Base-by-base conservation (phyloP, 2,797 vertebrate species). In the Gymnothorax reevesii region DNA sequence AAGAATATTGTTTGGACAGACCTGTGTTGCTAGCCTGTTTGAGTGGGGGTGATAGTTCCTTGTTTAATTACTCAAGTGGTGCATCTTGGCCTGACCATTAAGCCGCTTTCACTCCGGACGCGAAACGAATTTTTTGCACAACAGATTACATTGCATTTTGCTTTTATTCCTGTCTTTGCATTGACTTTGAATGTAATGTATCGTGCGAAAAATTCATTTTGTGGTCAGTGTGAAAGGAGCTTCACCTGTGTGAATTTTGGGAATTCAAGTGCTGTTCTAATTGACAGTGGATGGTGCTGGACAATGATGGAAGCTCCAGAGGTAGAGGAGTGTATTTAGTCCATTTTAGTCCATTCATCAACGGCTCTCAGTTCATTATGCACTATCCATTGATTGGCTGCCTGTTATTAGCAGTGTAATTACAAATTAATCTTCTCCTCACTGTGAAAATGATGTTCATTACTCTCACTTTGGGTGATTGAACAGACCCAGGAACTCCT, bases 391-490 rank as follows among this genome's bases (percentile, higher is more conserved):
- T 77, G 73, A 80, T 55, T 55, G 77, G 77, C 77, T 80, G 49
- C 77, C 22, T 8, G 77, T 80, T 54, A 80, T 80, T 55, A 80
- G 20, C 77, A 54, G 15, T 80, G 52, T n/a, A 54, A 80, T 42
- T 80, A 52, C 52, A 80, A 80, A 80, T 80, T 33, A 54, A 80
- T 55, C 77, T 77, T 20, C 27, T n/a, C 77, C 12, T 7, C 55
- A 52, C 54, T 55, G 49, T 80, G 77, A 80, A 80, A 80, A 22
- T 80, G 49, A 80, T 80, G 7, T 54, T 80, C 52, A 20, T 80
- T 20, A 54, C 49, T 55, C 77, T 80, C 17, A n/a, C 77, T 54
- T 80, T 22, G 77, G 52, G 77, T 54, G 49, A 55, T 17, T 54
- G 75, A 79, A 54, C 33, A 20, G 77, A 80, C 55, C 25, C 55